These are phyloP conservation scores for Hemitrygon akajei DNA, from an alignment of 2,797 vertebrate genomes.

Conservation along the genomic window DNA sequence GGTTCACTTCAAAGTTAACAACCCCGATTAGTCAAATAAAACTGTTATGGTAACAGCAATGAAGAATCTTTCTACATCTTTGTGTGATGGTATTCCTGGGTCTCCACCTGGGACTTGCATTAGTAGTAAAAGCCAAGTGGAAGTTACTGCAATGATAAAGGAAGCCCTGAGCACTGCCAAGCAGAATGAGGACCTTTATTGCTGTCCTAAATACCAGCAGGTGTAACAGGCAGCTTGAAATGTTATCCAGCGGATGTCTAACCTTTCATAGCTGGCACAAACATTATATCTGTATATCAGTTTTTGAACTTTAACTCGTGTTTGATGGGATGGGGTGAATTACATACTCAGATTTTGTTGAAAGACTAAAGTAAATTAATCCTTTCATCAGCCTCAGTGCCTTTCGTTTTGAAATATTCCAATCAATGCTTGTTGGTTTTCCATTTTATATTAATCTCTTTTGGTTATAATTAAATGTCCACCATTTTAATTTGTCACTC, in stretches of 20 bases:
- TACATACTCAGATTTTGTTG: not conserved
- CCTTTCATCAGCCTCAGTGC: too few relatives aligned
- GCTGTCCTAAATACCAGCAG: too few relatives aligned
- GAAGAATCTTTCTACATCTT: too few relatives aligned
- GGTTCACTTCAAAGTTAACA: too few relatives aligned
- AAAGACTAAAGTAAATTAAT: not conserved
- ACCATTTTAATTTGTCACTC: not conserved
- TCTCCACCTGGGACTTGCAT: too few relatives aligned
- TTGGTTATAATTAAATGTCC: not conserved
- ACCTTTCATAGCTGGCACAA: not conserved
- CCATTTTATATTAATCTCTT: not conserved
- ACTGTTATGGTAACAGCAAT: too few relatives aligned
- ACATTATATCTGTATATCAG: not conserved
- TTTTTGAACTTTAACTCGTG: not conserved
- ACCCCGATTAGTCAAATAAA: too few relatives aligned
- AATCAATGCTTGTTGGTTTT: not conserved
- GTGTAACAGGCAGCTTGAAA: not conserved
- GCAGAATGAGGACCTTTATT: too few relatives aligned
- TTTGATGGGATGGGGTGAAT: not conserved
- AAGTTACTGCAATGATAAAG: too few relatives aligned
- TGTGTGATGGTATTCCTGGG: too few relatives aligned
- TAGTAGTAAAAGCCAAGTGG: too few relatives aligned
- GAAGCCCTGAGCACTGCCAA: too few relatives aligned
- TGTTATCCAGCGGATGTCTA: not conserved
- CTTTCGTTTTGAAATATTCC: not conserved